These are phyloP conservation scores for Synergus umbraculus DNA, from an alignment of 2,888 invertebrate genomes.

Conservation along the genomic window DNA sequence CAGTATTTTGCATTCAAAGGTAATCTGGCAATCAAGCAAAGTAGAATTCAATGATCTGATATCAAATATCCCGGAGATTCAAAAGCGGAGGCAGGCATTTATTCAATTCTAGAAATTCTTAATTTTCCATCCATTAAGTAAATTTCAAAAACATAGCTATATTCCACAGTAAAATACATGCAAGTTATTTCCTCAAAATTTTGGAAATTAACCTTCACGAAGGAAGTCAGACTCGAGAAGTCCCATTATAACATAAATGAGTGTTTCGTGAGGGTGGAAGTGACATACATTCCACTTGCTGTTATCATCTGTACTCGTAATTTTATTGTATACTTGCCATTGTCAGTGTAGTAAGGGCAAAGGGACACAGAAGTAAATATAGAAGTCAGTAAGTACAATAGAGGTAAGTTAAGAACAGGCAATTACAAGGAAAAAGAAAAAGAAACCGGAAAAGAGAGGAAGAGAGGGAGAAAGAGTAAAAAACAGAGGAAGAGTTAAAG, in stretches of 20 bases:
- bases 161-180: background rate
- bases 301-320: background rate
- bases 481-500: background rate
- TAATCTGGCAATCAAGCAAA: too few relatives aligned
- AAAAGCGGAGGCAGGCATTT: too few relatives aligned
- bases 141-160: too few relatives aligned
- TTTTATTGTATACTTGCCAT: background rate
- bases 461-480: background rate
- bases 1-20: too few relatives aligned
- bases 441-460: background rate
- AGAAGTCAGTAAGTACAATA: background rate
- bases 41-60: too few relatives aligned
- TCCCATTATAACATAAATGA: background rate
- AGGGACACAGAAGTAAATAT: background rate
- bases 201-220: background rate
- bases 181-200: background rate
- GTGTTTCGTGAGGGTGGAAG: background rate
- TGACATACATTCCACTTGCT: background rate
- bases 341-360: background rate
- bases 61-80: too few relatives aligned
- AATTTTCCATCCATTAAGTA: too few relatives aligned
- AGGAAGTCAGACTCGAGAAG: background rate
- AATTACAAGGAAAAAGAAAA: background rate
- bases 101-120: too few relatives aligned
- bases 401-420: background rate